Evolutionary conservation across 1,140 invertebrate species (phyloP), one percentile per base, ranked within the genome.

Genomic region (Tetramorium parvispinum): DNA sequence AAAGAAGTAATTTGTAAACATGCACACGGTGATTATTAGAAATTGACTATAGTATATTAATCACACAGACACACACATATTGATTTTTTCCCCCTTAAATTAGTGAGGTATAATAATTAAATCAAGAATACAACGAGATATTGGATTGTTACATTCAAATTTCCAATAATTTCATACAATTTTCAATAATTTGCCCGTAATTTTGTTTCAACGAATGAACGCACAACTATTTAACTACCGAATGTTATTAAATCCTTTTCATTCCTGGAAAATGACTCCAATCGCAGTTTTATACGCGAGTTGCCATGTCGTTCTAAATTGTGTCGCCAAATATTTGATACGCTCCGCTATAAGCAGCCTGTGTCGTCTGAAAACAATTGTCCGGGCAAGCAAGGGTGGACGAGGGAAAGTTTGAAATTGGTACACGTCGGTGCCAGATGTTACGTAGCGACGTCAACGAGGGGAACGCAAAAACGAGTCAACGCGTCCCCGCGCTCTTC

Each of bases 401-500:
- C 32, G 63, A 78, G 88, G 70, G 70, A 89, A 89, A 89, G 61
- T 89, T 89, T 53, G 88, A 86, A 89, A 89, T 89, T 89, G 87
- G 83, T 89, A 76, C 87, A 86, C 87, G 88, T 89, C 87, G 40
- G 61, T 57, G 88, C 83, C 88, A 89, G 88, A 89, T 89, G 88
- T 89, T 89, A 89, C 88, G 85, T 75, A 70, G 88, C 61, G 71
- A 53, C 83, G 70, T 81, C 83, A 73, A 76, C 63, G 68, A 57
- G 61, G 70, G 65, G 88, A 71, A 88, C 75, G 63, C 75, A 89
- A 89, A 89, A 89, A 89, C 79, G 61, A 68, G 49, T 61, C 85
- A 32, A 57, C 87, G 61, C 85, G 61, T 82, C 70, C 70, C 87
- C 37, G 10, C 53, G 37, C 66, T 59, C 53, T 40, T 55, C 68